Base-by-base conservation (phyloP, 2,797 vertebrate species). In the Chaenodraco wilsoni region DNA sequence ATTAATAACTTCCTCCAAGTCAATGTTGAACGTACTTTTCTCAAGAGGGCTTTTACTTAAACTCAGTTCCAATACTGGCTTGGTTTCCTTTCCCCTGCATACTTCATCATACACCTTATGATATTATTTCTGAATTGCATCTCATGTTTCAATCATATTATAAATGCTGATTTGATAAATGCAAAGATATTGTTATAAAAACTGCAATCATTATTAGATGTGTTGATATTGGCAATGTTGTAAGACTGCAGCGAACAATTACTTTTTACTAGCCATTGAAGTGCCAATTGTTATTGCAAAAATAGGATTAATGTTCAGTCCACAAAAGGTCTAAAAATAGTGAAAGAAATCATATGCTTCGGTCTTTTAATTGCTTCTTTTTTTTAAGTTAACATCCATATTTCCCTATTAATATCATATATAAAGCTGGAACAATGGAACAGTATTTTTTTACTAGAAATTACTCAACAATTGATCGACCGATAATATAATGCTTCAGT, bases 1-100 rank as follows among this genome's bases (percentile, higher is more conserved):
- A 59, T 40, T 44, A 59, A 56, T 51, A 44, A 56, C 56, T 51
- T 61, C 14, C 15, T 61, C 16, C 23, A 58, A 3, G 37, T 56
- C 50, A 27, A n/a, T 27, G 17, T 16, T 44, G 4, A 27, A 31
- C 12, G n/a, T 10, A 33, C 14, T n/a, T 50, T 64, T 31, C 45
- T 27, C 51, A 43, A 13, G 16, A 37, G 43, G 23, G 5, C 13
- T 41, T n/a, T 60, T 10, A 69, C 40, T 3, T 19, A 5, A 37
- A 57, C 27, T 61, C 2, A 10, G 13, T 50, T 16, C 48, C 4
- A 45, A 43, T 10, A 40, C 13, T 45, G 40, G 6, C 27, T 48
- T 43, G 46, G 16, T 43, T 59, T 62, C 6, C 37, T 12, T 23
- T 19, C 21, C 33, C 33, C 33, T 37, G 33, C 40, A 12, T 40